These are phyloP conservation scores for Cyclophora albipunctata DNA, from an alignment of 2,888 invertebrate genomes.

Conservation along the genomic window DNA sequence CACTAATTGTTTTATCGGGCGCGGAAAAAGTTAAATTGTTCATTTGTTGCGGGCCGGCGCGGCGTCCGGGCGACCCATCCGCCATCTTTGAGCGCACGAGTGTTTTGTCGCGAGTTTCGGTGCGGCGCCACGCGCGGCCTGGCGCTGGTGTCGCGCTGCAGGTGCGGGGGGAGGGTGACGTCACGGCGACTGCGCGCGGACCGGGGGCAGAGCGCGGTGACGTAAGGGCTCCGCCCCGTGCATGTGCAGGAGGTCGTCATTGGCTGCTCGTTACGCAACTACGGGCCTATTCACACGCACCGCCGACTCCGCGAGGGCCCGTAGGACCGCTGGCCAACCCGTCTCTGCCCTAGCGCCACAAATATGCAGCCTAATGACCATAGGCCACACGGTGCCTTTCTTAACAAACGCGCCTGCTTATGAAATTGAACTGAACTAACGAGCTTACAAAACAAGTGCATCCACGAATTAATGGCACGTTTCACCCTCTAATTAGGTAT, in stretches of 20 bases:
- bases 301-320: slow-evolving; percentile 57
- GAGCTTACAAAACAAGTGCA: slow-evolving; percentile 45
- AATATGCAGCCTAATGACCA: slow-evolving; percentile 64
- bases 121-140: slow-evolving; percentile 44
- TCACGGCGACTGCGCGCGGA: slow-evolving; percentile 70
- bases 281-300: slow-evolving; percentile 58
- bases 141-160: slow-evolving; percentile 53
- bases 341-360: slow-evolving; percentile 62
- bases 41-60: slow-evolving; percentile 75
- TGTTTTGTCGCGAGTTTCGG: slow-evolving; percentile 67
- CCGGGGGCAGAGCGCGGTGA: slow-evolving; percentile 64
- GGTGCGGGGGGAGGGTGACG: slow-evolving; percentile 55
- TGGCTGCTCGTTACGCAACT: slow-evolving; percentile 72
- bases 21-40: slow-evolving; percentile 73
- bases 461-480: slow-evolving; percentile 38
- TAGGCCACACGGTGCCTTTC: slow-evolving; percentile 24
- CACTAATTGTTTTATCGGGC: slow-evolving; percentile 65
- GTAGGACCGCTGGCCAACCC: slow-evolving; percentile 56
- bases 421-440: neutral
- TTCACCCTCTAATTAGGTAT: neutral
- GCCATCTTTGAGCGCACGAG: slow-evolving; percentile 87
- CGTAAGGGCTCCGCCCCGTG: slow-evolving; percentile 73
- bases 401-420: slow-evolving; percentile 25
- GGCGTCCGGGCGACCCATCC: slow-evolving; percentile 83
- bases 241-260: slow-evolving; percentile 69